A percentile compares a stretch with the other conserved stretches of the same genome.
Evolutionary conservation across 2,113 vertebrate genomes (phyloP).

Genomic region (Balaeniceps rex): DNA sequence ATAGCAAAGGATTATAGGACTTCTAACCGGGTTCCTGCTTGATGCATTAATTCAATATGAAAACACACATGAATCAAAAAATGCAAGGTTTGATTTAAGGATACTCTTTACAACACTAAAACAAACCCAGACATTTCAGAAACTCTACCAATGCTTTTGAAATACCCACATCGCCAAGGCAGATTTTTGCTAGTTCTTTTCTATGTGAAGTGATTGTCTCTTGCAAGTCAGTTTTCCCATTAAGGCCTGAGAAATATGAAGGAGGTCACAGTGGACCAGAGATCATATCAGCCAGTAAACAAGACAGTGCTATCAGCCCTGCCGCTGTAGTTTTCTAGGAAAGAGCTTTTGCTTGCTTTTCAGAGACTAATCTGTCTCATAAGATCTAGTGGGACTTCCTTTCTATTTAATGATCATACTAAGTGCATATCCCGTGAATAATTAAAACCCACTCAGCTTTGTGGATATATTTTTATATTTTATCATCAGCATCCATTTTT

Average conservation of each 20-base stretch:
- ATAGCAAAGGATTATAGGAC: conserved; percentile 63
- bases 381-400: background rate
- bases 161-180: background rate
- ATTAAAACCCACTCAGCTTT: background rate
- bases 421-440: background rate
- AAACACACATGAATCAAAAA: background rate
- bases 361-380: background rate
- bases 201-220: background rate
- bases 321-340: background rate
- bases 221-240: background rate
- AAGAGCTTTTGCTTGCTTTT: background rate
- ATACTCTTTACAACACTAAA: background rate
- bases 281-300: background rate
- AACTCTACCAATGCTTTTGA: background rate
- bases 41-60: background rate
- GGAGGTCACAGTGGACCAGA: background rate
- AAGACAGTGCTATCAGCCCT: background rate
- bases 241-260: background rate
- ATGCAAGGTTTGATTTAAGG: background rate
- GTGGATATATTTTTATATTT: background rate
- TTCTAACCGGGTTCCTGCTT: background rate
- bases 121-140: background rate
- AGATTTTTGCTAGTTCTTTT: background rate
- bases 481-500: background rate
- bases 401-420: background rate